Conservation (phyloP, 2,888 invertebrate genomes). For the Lithosia quadra region DNA sequence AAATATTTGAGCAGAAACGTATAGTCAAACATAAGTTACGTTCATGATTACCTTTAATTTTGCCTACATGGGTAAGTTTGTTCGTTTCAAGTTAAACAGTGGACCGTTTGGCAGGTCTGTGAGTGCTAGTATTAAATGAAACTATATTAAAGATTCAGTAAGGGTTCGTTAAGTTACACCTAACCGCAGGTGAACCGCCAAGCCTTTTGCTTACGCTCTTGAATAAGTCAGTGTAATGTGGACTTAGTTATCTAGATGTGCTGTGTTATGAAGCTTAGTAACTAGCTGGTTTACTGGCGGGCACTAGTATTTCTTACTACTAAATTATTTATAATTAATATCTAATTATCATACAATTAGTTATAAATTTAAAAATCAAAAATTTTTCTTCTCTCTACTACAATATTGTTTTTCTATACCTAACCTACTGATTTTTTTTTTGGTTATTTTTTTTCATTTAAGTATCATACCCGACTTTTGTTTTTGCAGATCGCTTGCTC, state of each 20-base stretch:
- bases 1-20: slow-evolving; percentile 30
- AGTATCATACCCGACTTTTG: too few species aligned
- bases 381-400: too few species aligned
- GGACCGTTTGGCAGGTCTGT: slow-evolving; percentile 65
- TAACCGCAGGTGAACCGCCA: slow-evolving; percentile 80
- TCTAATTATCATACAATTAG: too few species aligned
- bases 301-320: too few species aligned
- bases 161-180: slow-evolving; percentile 85
- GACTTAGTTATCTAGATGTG: slow-evolving; percentile 52
- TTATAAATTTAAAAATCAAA: too few species aligned
- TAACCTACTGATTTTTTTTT: too few species aligned
- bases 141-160: slow-evolving; percentile 84
- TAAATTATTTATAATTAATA: too few species aligned
- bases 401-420: too few species aligned
- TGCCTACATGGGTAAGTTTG: slow-evolving; percentile 57
- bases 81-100: slow-evolving; percentile 72
- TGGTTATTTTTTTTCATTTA: too few species aligned
- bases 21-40: slow-evolving; percentile 32
- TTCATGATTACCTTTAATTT: slow-evolving; percentile 39
- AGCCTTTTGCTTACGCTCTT: slow-evolving; percentile 70
- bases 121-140: slow-evolving; percentile 83
- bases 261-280: neutral
- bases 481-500: too few species aligned
- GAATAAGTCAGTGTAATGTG: slow-evolving; percentile 77
- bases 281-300: too few species aligned